Percentiles rank a stretch among this genome's conserved stretches.
Evolutionary conservation across 2,888 invertebrate genomes (phyloP).

Genomic region (Hypolimnas misippus): DNA sequence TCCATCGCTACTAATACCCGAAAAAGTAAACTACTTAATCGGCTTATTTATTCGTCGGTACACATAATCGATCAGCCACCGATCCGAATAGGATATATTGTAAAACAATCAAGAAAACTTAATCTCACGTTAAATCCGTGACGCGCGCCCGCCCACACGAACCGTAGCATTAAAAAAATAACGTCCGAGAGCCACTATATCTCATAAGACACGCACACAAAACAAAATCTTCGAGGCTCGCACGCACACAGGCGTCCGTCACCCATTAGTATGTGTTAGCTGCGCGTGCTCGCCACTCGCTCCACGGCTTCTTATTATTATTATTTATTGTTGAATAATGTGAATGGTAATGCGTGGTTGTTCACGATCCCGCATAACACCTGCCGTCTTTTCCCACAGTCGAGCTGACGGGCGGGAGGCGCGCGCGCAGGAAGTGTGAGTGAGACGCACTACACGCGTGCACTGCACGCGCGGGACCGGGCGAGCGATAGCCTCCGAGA

Average conservation of each 20-base stretch:
- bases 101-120: slow-evolving; percentile 76
- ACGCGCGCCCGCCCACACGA: slow-evolving; percentile 80
- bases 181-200: slow-evolving; percentile 53
- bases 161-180: slow-evolving; percentile 58
- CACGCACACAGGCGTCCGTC: slow-evolving; percentile 59
- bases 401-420: slow-evolving; percentile 66
- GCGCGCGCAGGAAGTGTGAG: slow-evolving; percentile 75
- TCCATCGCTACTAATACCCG: not conserved
- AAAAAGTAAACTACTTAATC: slow-evolving; percentile 5
- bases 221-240: slow-evolving; percentile 47
- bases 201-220: slow-evolving; percentile 49
- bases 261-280: slow-evolving; percentile 74
- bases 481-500: slow-evolving; percentile 49
- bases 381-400: slow-evolving; percentile 86
- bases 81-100: slow-evolving; percentile 47
- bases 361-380: slow-evolving; percentile 85
- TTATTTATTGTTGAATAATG: slow-evolving; percentile 84
- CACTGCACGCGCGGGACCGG: slow-evolving; percentile 67
- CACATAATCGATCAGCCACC: slow-evolving; percentile 20
- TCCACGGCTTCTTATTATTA: slow-evolving; percentile 83
- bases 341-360: slow-evolving; percentile 84
- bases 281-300: slow-evolving; percentile 83
- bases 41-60: slow-evolving; percentile 13
- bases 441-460: slow-evolving; percentile 66
- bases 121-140: slow-evolving; percentile 70